These are phyloP conservation scores for Anastatus disparis DNA, from an alignment of 1,140 invertebrate species.

Conservation along the genomic window DNA sequence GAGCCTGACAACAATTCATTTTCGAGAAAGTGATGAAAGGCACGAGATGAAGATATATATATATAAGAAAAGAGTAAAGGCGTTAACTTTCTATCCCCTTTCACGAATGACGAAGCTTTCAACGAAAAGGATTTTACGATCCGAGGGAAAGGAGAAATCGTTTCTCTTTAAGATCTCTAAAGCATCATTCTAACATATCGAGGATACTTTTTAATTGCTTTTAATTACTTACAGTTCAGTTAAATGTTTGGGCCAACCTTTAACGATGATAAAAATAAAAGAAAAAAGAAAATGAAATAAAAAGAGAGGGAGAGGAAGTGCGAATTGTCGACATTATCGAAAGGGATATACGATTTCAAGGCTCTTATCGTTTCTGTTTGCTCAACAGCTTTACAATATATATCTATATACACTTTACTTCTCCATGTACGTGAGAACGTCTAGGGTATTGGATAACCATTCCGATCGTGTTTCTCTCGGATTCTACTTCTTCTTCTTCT, in stretches of 20 bases:
- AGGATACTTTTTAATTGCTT: slow-evolving; percentile 4
- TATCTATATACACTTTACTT: too few species aligned
- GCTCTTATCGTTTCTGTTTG: background rate
- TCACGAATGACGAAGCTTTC: too few species aligned
- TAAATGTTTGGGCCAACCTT: background rate
- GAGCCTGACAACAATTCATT: background rate
- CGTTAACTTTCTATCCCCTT: background rate
- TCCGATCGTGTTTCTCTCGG: background rate
- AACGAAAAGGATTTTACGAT: background rate
- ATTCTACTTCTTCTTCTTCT: background rate
- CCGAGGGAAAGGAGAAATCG: background rate
- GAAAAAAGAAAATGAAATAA: too few species aligned
- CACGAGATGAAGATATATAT: too few species aligned
- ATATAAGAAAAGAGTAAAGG: too few species aligned
- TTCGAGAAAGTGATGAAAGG: too few species aligned
- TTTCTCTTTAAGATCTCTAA: too few species aligned
- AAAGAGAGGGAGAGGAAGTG: too few species aligned
- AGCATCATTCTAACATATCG: background rate
- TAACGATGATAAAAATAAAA: too few species aligned
- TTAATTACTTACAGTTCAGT: background rate
- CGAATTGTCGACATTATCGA: too few species aligned
- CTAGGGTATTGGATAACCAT: background rate
- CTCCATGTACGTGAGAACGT: too few species aligned
- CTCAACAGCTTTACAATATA: too few species aligned
- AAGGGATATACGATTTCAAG: background rate